Base-by-base conservation (phyloP, 2,888 invertebrate genomes). In the Phalera bucephala region DNA sequence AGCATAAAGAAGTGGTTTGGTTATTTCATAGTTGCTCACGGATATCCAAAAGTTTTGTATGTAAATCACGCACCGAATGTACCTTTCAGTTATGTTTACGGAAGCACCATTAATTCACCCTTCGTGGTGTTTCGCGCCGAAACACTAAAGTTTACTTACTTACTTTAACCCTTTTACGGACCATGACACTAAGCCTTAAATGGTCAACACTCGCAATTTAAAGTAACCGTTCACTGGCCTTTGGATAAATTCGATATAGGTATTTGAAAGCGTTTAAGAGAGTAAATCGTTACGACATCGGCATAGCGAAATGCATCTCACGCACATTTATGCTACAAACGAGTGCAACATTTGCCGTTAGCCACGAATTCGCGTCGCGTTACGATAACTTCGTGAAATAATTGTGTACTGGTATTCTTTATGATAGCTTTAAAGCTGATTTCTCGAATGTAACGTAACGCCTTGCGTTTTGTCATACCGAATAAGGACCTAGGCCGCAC, bases 341-440 rank as follows among this genome's bases (percentile, higher is more conserved):
- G 64, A 75, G 64, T 79, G 74, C 70, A 74, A 77, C 71, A 64
- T 74, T 71, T 79, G 76, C 80, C 80, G 80, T 82, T 80, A 81
- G 61, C 66, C 57, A 75, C 67, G 72, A 77, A 80, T 83, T 79
- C 80, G 76, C 17, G n/a, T n/a, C n/a, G n/a, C n/a, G n/a, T n/a
- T n/a, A n/a, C n/a, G n/a, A n/a, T n/a, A n/a, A n/a, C n/a, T n/a
- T n/a, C n/a, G n/a, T n/a, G n/a, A n/a, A n/a, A n/a, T n/a, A n/a
- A n/a, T n/a, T n/a, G n/a, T n/a, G n/a, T n/a, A n/a, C n/a, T n/a
- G n/a, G n/a, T n/a, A n/a, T n/a, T n/a, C n/a, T n/a, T n/a, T n/a
- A n/a, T n/a, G n/a, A n/a, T n/a, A n/a, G n/a, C n/a, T n/a, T n/a
- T n/a, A n/a, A n/a, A n/a, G n/a, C n/a, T n/a, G n/a, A n/a, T n/a